Conservation (phyloP, 2,888 invertebrate species). For the Mythimna ferrago region DNA sequence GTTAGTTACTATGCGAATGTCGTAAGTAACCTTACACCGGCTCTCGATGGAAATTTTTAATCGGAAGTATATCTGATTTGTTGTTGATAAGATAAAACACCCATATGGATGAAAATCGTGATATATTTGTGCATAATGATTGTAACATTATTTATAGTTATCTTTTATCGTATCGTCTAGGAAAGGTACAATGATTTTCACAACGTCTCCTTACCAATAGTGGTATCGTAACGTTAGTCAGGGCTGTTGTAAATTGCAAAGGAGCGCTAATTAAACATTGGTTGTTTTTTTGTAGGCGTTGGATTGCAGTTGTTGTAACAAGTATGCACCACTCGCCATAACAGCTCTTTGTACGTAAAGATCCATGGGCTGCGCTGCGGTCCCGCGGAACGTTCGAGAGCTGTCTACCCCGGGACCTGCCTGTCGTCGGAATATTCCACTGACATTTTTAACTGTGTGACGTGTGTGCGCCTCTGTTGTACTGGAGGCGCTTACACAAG, state of each 20-base stretch:
- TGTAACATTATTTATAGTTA: constrained; percentile 69
- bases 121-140: constrained; percentile 76
- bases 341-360: constrained; percentile 56
- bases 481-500: constrained; percentile 64
- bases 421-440: constrained; percentile 82
- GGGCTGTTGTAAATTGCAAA: constrained; percentile 47
- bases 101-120: constrained; percentile 77
- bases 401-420: constrained; percentile 65
- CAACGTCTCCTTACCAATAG: constrained; percentile 53
- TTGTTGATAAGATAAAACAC: constrained; percentile 85
- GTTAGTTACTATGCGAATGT: constrained; percentile 64
- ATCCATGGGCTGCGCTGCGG: constrained; percentile 62
- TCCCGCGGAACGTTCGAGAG: constrained; percentile 80
- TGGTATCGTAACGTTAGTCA: constrained; percentile 48
- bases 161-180: constrained; percentile 72
- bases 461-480: constrained; percentile 68
- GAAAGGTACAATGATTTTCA: constrained; percentile 73
- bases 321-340: constrained; percentile 31
- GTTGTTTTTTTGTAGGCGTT: constrained; percentile 31
- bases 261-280: constrained; percentile 28
- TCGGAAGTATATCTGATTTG: constrained; percentile 77
- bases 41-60: constrained; percentile 82
- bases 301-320: constrained; percentile 32
- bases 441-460: constrained; percentile 76
- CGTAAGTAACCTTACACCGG: constrained; percentile 71